Evolutionary conservation across 1,140 invertebrate species (phyloP), one percentile per base, ranked within the genome.

Genomic region (Drosophila takahashii): DNA sequence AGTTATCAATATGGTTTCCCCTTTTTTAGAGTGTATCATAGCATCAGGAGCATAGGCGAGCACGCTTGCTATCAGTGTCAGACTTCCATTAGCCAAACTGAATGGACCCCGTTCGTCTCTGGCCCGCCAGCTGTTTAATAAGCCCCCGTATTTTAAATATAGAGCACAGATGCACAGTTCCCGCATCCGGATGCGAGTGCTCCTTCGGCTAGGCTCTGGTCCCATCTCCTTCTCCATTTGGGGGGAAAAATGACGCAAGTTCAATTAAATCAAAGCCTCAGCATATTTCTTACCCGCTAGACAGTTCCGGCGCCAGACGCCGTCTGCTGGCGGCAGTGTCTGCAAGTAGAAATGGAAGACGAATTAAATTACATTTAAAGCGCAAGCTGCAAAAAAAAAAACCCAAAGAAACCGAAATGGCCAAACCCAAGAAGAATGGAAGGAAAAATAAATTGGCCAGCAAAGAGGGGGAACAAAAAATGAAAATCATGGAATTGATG

Each of bases 291-390:
- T 89, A 89, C 84, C 84, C 79, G 84, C 77, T 86, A 86, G 84
- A 89, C 84, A 77, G 72, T 89, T 89, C 72, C 85, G 84, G 84
- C 84, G 84, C 84, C 85, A 89, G 84, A 89, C 84, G 79, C 84
- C 77, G 79, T 90, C 77, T 90, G 80, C 84, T 90, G 79, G 65
- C 80, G 65, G 77, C 79, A 65, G 69, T 48, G 75, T 89, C 84
- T 87, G 84, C 26, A 90, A 90, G 62, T 62, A 77, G 59, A 90
- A 81, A 85, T 48, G 64, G 48, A 91, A 89, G 75, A 91, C 70
- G 87, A 91, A 91, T 91, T 91, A 89, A 91, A 91, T 91, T 91
- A 89, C 69, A 53, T 83, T 91, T 80, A 90, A 91, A 91, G 79
- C 62, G 59, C 69, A 75, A 70, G 51, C 66, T 58, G 54, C 39